Conservation (phyloP, 2,888 invertebrate genomes). For the Desoria tigrina region DNA sequence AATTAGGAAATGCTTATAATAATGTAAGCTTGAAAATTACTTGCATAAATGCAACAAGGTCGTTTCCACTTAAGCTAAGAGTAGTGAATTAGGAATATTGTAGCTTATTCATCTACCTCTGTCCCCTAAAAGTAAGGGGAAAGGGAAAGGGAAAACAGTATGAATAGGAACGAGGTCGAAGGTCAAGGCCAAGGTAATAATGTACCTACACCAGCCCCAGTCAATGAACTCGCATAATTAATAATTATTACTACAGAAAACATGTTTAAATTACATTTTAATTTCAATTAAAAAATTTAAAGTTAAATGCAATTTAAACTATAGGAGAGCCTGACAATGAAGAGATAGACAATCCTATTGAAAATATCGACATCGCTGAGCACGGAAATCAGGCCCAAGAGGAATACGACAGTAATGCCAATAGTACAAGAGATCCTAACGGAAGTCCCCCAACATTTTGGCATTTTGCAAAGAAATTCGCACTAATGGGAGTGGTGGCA, state of each 20-base stretch:
- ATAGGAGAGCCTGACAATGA: neutral
- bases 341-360: neutral
- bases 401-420: neutral
- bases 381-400: neutral
- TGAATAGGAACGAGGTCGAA: constrained; percentile 7
- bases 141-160: neutral
- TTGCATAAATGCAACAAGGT: too few relatives aligned
- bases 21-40: too few relatives aligned
- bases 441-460: constrained; percentile 6
- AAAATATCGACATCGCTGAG: neutral
- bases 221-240: too few relatives aligned
- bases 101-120: too few relatives aligned
- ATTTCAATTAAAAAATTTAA: too few relatives aligned
- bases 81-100: too few relatives aligned
- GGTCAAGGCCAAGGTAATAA: neutral
- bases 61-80: too few relatives aligned
- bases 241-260: too few relatives aligned
- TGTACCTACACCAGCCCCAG: neutral
- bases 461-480: constrained; percentile 5
- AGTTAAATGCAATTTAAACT: too few relatives aligned
- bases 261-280: too few relatives aligned
- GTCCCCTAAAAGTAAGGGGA: too few relatives aligned
- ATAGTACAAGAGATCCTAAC: neutral
- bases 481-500: constrained; percentile 5
- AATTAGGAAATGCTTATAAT: too few relatives aligned